These are phyloP conservation scores for Corapipo altera DNA, from an alignment of 2,113 vertebrate genomes.

Conservation along the genomic window DNA sequence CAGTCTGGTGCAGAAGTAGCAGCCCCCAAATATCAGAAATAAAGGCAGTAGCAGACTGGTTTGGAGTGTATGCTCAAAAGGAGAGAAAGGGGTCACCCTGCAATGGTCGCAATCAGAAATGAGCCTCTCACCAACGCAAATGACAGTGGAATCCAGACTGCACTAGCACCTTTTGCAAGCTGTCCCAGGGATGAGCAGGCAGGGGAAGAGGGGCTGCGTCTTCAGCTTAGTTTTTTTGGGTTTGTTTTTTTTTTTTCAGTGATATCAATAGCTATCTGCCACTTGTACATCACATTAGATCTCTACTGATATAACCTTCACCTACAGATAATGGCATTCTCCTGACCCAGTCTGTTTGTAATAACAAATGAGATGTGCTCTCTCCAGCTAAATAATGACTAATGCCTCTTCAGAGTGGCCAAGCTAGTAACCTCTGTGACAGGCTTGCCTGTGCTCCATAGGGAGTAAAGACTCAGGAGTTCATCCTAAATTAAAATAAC, in stretches of 20 bases:
- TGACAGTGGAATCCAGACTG: neutral
- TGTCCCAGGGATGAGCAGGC: neutral
- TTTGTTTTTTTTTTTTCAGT: neutral
- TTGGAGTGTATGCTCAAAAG: neutral
- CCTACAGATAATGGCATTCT: neutral
- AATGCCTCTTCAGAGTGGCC: neutral
- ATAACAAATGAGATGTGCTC: neutral
- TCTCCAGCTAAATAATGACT: neutral
- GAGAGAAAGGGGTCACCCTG: neutral
- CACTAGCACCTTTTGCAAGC: neutral
- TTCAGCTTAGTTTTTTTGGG: neutral
- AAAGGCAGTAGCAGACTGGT: neutral
- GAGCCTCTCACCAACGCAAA: neutral
- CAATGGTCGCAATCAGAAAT: neutral
- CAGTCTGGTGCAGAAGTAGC: slow-evolving; percentile 6
- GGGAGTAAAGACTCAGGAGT: neutral
- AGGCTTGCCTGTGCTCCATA: neutral
- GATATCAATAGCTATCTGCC: neutral
- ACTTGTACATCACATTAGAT: neutral
- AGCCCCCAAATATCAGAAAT: neutral
- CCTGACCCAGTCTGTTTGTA: neutral
- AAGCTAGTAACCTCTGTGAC: neutral
- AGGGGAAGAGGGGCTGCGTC: neutral
- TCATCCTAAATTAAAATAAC: neutral
- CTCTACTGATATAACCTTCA: neutral